Evolutionary conservation across 1,140 invertebrate genomes (phyloP), one percentile per base, ranked within the genome.

Genomic region (Drosophila nannoptera): DNA sequence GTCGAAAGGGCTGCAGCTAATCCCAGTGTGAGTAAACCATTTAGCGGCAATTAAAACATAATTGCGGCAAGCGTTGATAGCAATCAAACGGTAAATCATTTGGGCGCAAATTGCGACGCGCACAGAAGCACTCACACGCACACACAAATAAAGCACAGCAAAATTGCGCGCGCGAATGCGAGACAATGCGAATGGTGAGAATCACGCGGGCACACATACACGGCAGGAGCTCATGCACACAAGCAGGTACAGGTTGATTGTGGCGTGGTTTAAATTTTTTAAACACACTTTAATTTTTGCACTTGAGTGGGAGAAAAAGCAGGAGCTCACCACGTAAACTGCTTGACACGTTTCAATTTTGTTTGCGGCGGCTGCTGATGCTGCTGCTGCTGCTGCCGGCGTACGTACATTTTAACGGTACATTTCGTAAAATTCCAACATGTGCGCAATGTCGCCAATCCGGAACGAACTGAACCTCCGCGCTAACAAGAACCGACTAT

Each of bases 1-100:
- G 61, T 61, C 64, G 61, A 42, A 38, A 46, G 22, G 50, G 22
- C 43, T 63, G 67, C 71, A 40, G 67, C 71, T 74, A 78, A 78
- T 77, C 74, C 77, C 36, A 48, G 63, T 62, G 81, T 81, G 74
- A 68, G 68, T 86, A 75, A 86, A 75, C 65, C 82, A 81, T 81
- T 81, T 75, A 81, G 70, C 71, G 58, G 59, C 81, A 86, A 86
- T 86, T 86, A 86, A 86, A 86, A 75, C 81, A 72, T 86, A 87
- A 86, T 86, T 86, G 81, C 78, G 71, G 77, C 67, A 81, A 75
- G 64, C 66, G 74, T 65, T 72, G 82, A 86, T 86, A 73, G 48
- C 70, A 71, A 77, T 87, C 83, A 64, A 58, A 64, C 73, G 50
- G 69, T 86, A 75, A 86, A 86, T 87, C 78, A 86, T 86, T 75